phyloP scores from a whole-genome alignment of 92 coral and sea anemone genomes.

The Chrysogorgia sp. region DNA sequence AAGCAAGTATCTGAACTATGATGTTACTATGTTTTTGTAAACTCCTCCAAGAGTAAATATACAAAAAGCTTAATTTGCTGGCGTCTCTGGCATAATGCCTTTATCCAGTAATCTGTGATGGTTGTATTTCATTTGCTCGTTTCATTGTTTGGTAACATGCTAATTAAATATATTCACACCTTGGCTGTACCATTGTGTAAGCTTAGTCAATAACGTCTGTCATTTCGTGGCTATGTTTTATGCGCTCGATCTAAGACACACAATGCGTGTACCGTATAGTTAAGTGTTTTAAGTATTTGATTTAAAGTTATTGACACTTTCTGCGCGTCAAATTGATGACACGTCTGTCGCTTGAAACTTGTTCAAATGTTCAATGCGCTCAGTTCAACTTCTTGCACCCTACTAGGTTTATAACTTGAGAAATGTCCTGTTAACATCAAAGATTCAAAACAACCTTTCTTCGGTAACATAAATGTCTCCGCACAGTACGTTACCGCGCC shows the following conservation, averaged over 20 bases:
- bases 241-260: not conserved
- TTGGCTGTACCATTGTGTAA: conserved; percentile 18
- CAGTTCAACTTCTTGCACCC: not conserved
- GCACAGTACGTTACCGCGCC: too few species aligned
- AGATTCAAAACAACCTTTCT: not conserved
- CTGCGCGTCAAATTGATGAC: too few species aligned
- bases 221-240: not conserved
- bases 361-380: too few species aligned
- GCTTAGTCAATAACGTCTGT: conserved; percentile 20
- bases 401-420: not conserved
- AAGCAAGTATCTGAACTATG: not conserved
- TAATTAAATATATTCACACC: conserved; percentile 48
- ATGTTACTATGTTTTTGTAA: not conserved
- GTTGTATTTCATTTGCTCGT: not conserved
- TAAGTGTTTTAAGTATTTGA: not conserved
- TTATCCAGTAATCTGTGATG: not conserved
- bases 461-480: too few species aligned
- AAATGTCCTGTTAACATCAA: not conserved
- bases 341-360: too few species aligned
- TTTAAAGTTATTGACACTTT: not conserved
- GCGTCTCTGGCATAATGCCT: too few species aligned
- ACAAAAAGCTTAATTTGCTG: too few species aligned
- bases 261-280: not conserved
- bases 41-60: too few species aligned
- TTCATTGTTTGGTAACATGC: conserved; percentile 6